Conservation (phyloP, 92 coral and sea anemone species). For the Umimayanthus kanabou region DNA sequence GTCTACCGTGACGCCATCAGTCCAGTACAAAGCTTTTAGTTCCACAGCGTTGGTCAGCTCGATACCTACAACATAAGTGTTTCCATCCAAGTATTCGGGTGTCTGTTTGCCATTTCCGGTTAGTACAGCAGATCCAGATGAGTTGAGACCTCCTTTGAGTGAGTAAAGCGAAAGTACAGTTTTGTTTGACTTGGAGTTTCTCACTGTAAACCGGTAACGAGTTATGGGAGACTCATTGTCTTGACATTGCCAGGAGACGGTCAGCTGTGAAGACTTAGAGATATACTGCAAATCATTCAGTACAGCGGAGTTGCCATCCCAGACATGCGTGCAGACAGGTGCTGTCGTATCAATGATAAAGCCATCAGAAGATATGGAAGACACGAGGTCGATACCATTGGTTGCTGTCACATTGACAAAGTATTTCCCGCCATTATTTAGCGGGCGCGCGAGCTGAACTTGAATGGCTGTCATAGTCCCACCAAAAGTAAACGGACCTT, state of each 20-base stretch:
- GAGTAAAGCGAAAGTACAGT: constrained; percentile 73
- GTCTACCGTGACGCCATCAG: constrained; percentile 80
- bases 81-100: constrained; percentile 64
- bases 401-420: constrained; percentile 72
- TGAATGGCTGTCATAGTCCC: constrained; percentile 54
- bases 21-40: constrained; percentile 75
- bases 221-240: constrained; percentile 74
- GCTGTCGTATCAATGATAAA: constrained; percentile 84
- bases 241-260: constrained; percentile 77
- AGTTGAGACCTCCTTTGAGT: constrained; percentile 54
- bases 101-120: constrained; percentile 71
- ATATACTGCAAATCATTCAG: constrained; percentile 50
- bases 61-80: constrained; percentile 74
- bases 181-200: constrained; percentile 47
- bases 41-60: constrained; percentile 75
- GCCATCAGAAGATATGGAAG: constrained; percentile 72
- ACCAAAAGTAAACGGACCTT: constrained; percentile 66
- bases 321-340: constrained; percentile 71
- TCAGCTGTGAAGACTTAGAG: constrained; percentile 58
- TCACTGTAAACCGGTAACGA: constrained; percentile 82
- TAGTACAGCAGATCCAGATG: constrained; percentile 73
- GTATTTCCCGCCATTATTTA: constrained; percentile 65
- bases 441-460: constrained; percentile 46
- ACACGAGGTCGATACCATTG: constrained; percentile 73
- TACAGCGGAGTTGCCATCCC: constrained; percentile 67